Percentiles rank a stretch among this genome's conserved stretches.
Conservation (phyloP, 2,797 vertebrate genomes). For the Diglossa cyanea region DNA sequence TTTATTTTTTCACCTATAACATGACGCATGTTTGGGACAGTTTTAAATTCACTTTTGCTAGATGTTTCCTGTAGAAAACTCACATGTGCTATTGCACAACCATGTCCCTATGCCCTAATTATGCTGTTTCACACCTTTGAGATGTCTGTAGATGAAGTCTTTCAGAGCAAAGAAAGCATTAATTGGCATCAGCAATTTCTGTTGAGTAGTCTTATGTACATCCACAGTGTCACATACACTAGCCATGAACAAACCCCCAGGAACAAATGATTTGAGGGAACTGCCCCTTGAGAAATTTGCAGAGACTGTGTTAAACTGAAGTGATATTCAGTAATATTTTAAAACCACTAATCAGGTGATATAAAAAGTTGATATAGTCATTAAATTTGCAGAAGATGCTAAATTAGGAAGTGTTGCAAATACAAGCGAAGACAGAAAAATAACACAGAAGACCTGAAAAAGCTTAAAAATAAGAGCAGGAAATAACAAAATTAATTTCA, state of each 20-base stretch:
- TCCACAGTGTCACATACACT: not conserved
- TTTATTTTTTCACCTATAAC: not conserved
- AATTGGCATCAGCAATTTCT: not conserved
- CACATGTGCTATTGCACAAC: not conserved
- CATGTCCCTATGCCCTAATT: not conserved
- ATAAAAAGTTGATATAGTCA: not conserved
- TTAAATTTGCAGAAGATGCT: slow-evolving; percentile 35
- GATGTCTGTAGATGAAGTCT: not conserved
- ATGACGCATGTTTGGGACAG: not conserved
- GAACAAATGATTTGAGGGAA: not conserved
- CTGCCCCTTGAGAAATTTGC: not conserved
- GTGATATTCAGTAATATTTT: not conserved
- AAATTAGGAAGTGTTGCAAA: not conserved
- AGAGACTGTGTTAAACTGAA: not conserved
- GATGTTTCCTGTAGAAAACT: not conserved
- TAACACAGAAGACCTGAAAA: slow-evolving; percentile 1
- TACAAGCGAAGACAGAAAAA: not conserved
- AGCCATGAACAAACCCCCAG: not conserved
- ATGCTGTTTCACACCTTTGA: not conserved
- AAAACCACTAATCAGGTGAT: not conserved
- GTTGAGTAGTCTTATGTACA: not conserved
- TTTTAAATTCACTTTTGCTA: not conserved
- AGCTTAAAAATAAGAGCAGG: slow-evolving; percentile 48
- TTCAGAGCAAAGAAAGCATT: not conserved
- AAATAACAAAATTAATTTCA: slow-evolving; percentile 59